phyloP scores from a whole-genome alignment of 2,888 invertebrate genomes.

The Amiota minor region DNA sequence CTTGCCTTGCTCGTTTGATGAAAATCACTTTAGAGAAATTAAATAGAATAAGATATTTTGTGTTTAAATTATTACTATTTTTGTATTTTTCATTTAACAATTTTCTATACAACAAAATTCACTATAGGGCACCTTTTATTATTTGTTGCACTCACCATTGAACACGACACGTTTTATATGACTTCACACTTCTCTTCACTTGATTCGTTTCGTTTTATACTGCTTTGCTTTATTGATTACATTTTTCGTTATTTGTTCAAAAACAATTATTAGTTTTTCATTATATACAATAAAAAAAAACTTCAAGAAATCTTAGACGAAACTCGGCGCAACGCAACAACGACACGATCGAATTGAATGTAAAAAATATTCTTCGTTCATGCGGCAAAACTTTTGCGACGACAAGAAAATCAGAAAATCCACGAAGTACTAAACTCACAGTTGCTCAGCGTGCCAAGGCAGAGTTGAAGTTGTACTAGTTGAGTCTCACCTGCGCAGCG shows the following conservation, averaged over 20 bases:
- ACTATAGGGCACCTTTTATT: neutral
- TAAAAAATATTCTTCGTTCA: slow-evolving; percentile 51
- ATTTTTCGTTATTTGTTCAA: slow-evolving; percentile 40
- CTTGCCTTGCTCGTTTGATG: neutral
- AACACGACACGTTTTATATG: slow-evolving; percentile 8
- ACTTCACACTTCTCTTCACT: neutral
- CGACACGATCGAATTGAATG: neutral
- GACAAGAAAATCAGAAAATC: slow-evolving; percentile 68
- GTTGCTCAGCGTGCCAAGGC: slow-evolving; percentile 41
- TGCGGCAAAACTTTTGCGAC: slow-evolving; percentile 56
- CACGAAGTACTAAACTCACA: slow-evolving; percentile 67
- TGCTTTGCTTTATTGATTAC: slow-evolving; percentile 41
- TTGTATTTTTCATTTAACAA: neutral
- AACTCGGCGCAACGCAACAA: slow-evolving; percentile 12
- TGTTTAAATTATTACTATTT: neutral
- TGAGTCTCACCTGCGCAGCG: slow-evolving; percentile 26
- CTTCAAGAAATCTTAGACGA: slow-evolving; percentile 53
- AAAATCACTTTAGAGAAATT: neutral
- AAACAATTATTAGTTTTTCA: neutral
- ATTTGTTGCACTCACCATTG: neutral
- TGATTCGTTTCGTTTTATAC: slow-evolving; percentile 30
- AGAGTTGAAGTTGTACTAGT: neutral
- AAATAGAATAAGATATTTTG: neutral
- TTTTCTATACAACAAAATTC: too few species aligned
- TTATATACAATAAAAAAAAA: slow-evolving; percentile 1